Base-by-base conservation (phyloP, 2,797 vertebrate genomes). In the Onychomys arenicola region DNA sequence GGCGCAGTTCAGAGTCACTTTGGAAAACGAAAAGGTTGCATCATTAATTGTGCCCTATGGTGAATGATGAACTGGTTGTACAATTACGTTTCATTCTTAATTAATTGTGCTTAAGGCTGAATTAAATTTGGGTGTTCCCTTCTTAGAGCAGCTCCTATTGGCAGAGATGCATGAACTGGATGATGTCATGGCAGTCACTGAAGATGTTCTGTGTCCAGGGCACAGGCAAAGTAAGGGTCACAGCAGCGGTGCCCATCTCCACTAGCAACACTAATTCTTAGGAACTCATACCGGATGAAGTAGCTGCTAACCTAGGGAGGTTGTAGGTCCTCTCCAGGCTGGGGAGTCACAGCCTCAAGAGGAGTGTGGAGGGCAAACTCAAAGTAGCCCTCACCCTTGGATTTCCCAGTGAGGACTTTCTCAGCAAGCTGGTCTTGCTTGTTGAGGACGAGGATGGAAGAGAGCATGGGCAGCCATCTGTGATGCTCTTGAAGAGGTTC, bases 401-500 rank as follows among this genome's bases (percentile, higher is more conserved):
- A 99, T 98, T 99, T 99, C 96, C 99, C 99, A 97, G 99, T 99
- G 98, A 99, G 99, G 98, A 99, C 99, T 97, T 99, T 99, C 98
- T 99, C 99, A 96, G 99, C 99, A 32, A 99, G 99, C 98, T 99
- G 99, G 97, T 99, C 99, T 98, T 99, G 99, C 98, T 99, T 99
- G 99, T 99, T 99, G 98, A 99, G 99, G 99, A 99, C 99, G 97
- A 99, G 99, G 98, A 99, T 99, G 97, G 99, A 99, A 78, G 99
- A 99, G 99, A 99, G 99, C 98, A 99, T 99, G 98, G 99, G 99
- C 98, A 99, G 99, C 99, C 99, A 99, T 99, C 99, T 99, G 99
- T 99, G 98, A 99, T 99, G 98, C 99, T 99, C 99, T 99, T 99
- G 99, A 99, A 99, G 97, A 99, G 99, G 98, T 99, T 99, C 98